A percentile compares a stretch with the other conserved stretches of the same genome.
Conservation (phyloP, 2,888 invertebrate genomes). For the Idaea biselata region DNA sequence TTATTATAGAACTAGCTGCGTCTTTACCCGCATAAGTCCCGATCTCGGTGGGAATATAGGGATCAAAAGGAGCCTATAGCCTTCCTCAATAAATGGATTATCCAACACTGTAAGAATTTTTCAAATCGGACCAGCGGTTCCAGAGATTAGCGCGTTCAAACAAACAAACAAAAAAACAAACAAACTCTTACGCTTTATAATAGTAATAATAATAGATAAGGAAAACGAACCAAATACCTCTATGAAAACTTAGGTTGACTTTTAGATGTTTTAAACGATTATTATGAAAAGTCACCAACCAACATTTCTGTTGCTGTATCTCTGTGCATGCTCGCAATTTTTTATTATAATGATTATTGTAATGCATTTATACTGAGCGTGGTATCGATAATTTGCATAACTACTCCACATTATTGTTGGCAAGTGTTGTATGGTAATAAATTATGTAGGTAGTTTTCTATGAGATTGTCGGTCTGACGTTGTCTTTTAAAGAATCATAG, state of each 20-base stretch:
- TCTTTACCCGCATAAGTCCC: too few species aligned
- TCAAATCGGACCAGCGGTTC: too few species aligned
- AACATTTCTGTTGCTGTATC: conserved; percentile 5
- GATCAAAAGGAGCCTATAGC: too few species aligned
- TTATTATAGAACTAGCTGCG: conserved; percentile 62
- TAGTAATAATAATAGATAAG: too few species aligned
- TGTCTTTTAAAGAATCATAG: too few species aligned
- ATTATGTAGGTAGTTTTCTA: conserved; percentile 38
- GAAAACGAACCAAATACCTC: conserved; percentile 41
- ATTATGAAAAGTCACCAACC: conserved; percentile 39
- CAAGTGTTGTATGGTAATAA: conserved; percentile 46
- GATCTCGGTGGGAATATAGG: too few species aligned
- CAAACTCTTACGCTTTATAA: too few species aligned
- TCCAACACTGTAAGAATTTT: too few species aligned
- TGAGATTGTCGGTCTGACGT: too few species aligned
- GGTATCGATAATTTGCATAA: conserved; percentile 32
- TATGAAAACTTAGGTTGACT: conserved; percentile 41
- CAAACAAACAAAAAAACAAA: too few species aligned
- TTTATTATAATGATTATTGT: conserved; percentile 42
- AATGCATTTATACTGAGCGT: conserved; percentile 31
- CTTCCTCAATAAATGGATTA: too few species aligned
- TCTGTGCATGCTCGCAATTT: conserved; percentile 46
- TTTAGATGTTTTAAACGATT: conserved; percentile 48
- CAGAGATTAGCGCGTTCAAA: too few species aligned
- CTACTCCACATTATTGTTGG: conserved; percentile 36